phyloP scores from a whole-genome alignment of 64 coral and sea anemone genomes.

The Montipora cactus region DNA sequence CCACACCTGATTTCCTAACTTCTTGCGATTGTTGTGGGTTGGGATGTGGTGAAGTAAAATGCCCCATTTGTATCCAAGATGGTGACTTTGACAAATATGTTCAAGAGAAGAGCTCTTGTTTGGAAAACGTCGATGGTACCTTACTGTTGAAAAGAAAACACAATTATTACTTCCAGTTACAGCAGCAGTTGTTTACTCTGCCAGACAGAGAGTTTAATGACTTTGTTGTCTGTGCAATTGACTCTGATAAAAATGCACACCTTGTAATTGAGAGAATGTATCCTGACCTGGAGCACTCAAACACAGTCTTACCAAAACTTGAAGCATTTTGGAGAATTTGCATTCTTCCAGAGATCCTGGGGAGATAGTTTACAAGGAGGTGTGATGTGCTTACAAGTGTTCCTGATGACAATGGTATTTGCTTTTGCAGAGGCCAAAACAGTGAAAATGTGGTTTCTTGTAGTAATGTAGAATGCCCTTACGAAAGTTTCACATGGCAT shows the following conservation, averaged over 20 bases:
- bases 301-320: conserved; percentile 36
- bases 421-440: conserved; percentile 71
- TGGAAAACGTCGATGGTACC: conserved; percentile 45
- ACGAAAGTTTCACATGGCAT: conserved; percentile 54
- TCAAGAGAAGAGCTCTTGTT: conserved; percentile 29
- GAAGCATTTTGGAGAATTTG: conserved; percentile 43
- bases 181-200: conserved; percentile 49
- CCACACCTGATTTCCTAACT: conserved; percentile 37
- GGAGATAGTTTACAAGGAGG: conserved; percentile 57
- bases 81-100: conserved; percentile 51
- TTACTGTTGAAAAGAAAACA: conserved; percentile 25
- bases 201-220: conserved; percentile 25
- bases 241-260: conserved; percentile 2
- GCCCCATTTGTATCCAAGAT: conserved; percentile 38
- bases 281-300: conserved; percentile 1
- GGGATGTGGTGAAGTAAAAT: conserved; percentile 71
- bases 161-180: conserved; percentile 50
- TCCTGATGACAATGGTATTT: conserved; percentile 30
- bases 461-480: conserved; percentile 66
- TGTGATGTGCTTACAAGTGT: conserved; percentile 30
- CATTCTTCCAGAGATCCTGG: conserved; percentile 52
- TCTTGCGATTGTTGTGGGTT: conserved; percentile 22
- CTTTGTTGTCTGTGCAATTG: conserved; percentile 44
- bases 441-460: conserved; percentile 35
- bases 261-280: conserved; percentile 24